phyloP scores from a whole-genome alignment of 2,888 invertebrate genomes.

The Andricus curvator region DNA sequence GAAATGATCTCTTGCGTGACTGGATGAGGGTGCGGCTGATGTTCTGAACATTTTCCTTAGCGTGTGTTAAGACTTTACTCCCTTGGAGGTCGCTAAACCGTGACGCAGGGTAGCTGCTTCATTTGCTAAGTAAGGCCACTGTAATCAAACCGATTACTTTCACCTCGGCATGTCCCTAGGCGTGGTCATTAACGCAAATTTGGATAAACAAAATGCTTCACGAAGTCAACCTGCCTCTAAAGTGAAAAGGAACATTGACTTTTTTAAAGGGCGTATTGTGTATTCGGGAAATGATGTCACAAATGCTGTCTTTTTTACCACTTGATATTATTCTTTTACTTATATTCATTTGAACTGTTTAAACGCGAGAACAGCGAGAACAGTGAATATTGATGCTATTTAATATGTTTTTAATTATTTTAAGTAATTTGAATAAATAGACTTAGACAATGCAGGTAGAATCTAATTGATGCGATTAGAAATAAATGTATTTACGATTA shows the following conservation, averaged over 20 bases:
- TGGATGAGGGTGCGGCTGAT: slow-evolving; percentile 64
- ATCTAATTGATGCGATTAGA: too few species aligned
- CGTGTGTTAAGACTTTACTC: slow-evolving; percentile 64
- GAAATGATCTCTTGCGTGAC: slow-evolving; percentile 67
- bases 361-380: too few species aligned
- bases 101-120: slow-evolving; percentile 50
- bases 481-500: too few species aligned
- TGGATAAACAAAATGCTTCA: slow-evolving; percentile 1
- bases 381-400: too few species aligned
- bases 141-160: slow-evolving; percentile 42
- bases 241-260: background rate
- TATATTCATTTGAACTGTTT: too few species aligned
- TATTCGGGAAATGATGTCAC: too few species aligned
- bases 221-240: background rate
- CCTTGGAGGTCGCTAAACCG: slow-evolving; percentile 47
- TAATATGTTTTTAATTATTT: too few species aligned
- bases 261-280: too few species aligned
- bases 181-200: slow-evolving; percentile 31
- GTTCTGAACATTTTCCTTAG: slow-evolving; percentile 54
- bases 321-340: too few species aligned
- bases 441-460: too few species aligned
- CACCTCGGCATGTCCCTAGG: slow-evolving; percentile 10
- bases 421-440: too few species aligned
- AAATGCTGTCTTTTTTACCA: too few species aligned
- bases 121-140: slow-evolving; percentile 60